Conservation (phyloP, 2,888 invertebrate species). For the Brachyptera risi region DNA sequence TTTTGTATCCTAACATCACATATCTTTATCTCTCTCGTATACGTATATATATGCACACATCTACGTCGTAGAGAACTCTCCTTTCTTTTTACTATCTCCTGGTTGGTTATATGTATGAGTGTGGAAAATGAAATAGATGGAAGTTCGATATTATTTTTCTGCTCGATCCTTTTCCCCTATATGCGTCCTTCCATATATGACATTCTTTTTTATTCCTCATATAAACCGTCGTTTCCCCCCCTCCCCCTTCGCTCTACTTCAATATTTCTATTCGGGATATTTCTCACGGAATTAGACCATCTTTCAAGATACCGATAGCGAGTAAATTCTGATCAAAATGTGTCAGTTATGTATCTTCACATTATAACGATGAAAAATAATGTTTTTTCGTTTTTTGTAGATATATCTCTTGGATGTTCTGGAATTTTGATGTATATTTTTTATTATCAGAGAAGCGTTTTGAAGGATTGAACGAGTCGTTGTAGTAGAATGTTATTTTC, state of each 20-base stretch:
- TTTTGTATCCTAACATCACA: conserved; percentile 29
- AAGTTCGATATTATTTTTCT: conserved; percentile 32
- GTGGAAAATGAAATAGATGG: conserved; percentile 29
- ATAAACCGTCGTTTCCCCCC: conserved; percentile 2
- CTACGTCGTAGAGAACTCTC: not conserved
- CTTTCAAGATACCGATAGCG: conserved; percentile 14
- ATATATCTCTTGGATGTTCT: not conserved
- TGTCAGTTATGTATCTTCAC: conserved; percentile 20
- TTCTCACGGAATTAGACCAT: conserved; percentile 12
- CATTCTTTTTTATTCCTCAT: conserved; percentile 26
- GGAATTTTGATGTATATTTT: too few species aligned
- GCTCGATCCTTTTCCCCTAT: conserved; percentile 28
- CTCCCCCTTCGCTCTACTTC: not conserved
- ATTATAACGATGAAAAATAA: not conserved
- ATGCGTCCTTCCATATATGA: conserved; percentile 20
- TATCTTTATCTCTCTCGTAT: conserved; percentile 12
- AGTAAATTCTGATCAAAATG: conserved; percentile 18
- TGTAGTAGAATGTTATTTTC: too few species aligned
- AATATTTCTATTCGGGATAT: conserved; percentile 13
- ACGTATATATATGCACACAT: not conserved
- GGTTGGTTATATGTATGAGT: too few species aligned
- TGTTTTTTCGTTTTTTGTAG: not conserved
- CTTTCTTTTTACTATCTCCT: conserved; percentile 4
- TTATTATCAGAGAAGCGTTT: too few species aligned
- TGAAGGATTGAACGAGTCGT: too few species aligned